Evolutionary conservation across 2,888 invertebrate genomes (phyloP).

Genomic region (Baccha elongata): DNA sequence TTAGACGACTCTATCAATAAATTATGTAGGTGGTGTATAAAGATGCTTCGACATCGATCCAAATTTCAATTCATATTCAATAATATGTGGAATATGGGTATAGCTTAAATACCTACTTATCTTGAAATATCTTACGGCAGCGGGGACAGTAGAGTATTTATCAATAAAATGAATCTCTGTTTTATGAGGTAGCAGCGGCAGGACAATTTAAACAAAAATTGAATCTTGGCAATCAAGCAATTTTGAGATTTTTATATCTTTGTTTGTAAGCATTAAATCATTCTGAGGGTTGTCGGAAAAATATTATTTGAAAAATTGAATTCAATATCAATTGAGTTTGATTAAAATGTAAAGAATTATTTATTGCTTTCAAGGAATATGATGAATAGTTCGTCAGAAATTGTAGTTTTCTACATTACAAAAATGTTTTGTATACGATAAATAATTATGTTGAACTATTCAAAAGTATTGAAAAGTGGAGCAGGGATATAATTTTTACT

Average conservation of each 20-base stretch:
- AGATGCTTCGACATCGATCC: not conserved
- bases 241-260: conserved; percentile 25
- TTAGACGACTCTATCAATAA: not conserved
- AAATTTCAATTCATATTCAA: not conserved
- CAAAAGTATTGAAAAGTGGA: no score
- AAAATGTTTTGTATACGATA: no score
- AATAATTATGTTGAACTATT: no score
- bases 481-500: no score
- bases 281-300: conserved; percentile 19
- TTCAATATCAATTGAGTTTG: conserved; percentile 61
- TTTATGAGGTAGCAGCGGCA: not conserved
- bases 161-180: conserved; percentile 7
- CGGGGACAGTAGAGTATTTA: conserved; percentile 50
- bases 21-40: conserved; percentile 2
- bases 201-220: conserved; percentile 8
- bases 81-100: no score
- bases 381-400: not conserved
- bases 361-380: conserved; percentile 9
- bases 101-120: conserved; percentile 8
- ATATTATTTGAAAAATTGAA: conserved; percentile 53
- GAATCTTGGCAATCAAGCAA: conserved; percentile 47
- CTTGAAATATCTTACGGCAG: conserved; percentile 45
- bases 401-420: no score
- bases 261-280: conserved; percentile 32
- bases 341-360: conserved; percentile 40